Percentiles rank a stretch among this genome's conserved stretches.
Conservation (phyloP, 2,888 invertebrate species). For the Caenorhabditis sp. region DNA sequence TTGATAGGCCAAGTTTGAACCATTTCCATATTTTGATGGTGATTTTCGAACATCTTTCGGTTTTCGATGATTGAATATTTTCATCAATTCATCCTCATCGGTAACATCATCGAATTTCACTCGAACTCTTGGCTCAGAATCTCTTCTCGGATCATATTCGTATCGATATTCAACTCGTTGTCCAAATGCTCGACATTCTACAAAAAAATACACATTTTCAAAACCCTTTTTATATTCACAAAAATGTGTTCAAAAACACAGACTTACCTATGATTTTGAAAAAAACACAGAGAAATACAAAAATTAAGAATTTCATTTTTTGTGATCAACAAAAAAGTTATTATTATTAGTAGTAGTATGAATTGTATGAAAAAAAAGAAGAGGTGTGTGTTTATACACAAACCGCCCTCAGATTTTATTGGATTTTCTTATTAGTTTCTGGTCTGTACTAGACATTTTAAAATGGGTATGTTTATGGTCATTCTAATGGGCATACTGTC, state of each 20-base stretch:
- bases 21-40: slow-evolving; percentile 26
- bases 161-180: slow-evolving; percentile 49
- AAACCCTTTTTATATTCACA: no score
- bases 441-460: not conserved
- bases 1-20: not conserved
- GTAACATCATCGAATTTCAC: slow-evolving; percentile 42
- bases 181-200: slow-evolving; percentile 40
- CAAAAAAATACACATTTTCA: not conserved
- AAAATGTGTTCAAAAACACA: no score
- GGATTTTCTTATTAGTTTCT: not conserved
- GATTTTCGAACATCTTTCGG: slow-evolving; percentile 40
- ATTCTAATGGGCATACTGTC: no score
- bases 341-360: no score
- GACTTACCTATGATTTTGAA: not conserved
- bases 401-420: not conserved
- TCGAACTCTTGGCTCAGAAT: slow-evolving; percentile 38
- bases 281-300: not conserved
- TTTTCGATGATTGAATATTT: slow-evolving; percentile 39
- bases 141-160: slow-evolving; percentile 48
- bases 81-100: slow-evolving; percentile 30
- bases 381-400: not conserved
- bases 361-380: no score
- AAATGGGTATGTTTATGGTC: no score
- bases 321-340: no score
- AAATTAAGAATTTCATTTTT: not conserved